Base-by-base conservation (phyloP, 2,888 invertebrate genomes). In the Drosophila anomalata region DNA sequence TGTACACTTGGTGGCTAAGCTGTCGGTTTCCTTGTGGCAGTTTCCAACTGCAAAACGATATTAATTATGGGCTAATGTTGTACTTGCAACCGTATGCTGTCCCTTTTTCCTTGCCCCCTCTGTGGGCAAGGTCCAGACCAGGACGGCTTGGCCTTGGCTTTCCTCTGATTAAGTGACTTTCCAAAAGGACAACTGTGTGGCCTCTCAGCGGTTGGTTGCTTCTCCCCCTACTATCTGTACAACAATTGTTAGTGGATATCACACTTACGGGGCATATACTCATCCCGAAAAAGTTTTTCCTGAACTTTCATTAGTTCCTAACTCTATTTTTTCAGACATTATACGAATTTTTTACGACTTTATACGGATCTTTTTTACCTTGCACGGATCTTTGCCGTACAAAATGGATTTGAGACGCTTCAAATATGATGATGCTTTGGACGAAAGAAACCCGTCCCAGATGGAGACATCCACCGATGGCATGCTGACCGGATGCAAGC, bases 1-100 rank as follows among this genome's bases (percentile, higher is more conserved):
- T 24, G 31, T 31, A 17, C n/a, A 44, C 29, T 6, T 42, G 62
- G 41, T 41, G 39, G 42, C 57, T 48, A 60, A 60, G 60, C 59
- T 56, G 33, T 60, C 24, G 31, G 17, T 41, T 75, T 51, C 61
- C 26, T 50, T 58, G 68, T 46, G 72, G 48, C 60, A 75, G 61
- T 58, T 63, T 67, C 68, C 69, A 73, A 76, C 79, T 78, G 68
- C 54, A 75, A 77, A 77, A 61, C 63, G 77, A 82, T 82, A 82
- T 78, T 78, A 78, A 78, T 78, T 82, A 79, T 82, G 83, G 77
- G 73, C 73, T 76, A 76, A 58, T 62, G 73, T 54, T 60, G 83
- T 77, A 74, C 52, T 62, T 56, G 48, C 52, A 36, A 44, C 20
- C 61, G 46, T 54, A 11, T 61, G 63, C 44, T 33, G 12, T 42